Conservation (phyloP, 2,797 vertebrate species). For the Acipenser transmontanus region DNA sequence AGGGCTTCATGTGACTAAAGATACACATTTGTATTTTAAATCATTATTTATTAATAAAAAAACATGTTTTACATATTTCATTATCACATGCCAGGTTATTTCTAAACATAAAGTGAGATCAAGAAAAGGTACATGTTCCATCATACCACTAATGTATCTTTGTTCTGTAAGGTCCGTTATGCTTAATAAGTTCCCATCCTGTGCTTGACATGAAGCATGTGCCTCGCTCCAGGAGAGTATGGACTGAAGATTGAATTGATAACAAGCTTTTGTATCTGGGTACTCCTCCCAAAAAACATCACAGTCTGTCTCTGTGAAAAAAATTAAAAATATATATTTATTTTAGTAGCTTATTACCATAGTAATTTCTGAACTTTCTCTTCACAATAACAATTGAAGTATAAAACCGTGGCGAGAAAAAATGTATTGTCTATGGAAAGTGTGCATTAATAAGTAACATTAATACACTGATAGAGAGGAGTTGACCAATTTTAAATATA, state of each 20-base stretch:
- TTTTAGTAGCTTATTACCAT: too few species aligned
- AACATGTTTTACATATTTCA: background rate
- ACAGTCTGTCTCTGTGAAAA: slow-evolving; percentile 57
- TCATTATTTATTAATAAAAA: background rate
- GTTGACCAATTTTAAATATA: too few species aligned
- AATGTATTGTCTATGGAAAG: too few species aligned
- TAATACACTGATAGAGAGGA: too few species aligned
- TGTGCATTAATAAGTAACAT: too few species aligned
- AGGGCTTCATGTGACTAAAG: background rate
- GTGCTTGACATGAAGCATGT: slow-evolving; percentile 70
- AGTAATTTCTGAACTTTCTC: too few species aligned
- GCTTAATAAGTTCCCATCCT: slow-evolving; percentile 81
- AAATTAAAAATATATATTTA: slow-evolving; percentile 4
- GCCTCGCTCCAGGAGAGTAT: slow-evolving; percentile 83
- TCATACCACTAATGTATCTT: slow-evolving; percentile 68
- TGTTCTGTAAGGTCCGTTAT: slow-evolving; percentile 68
- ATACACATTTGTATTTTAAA: background rate
- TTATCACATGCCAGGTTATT: too few species aligned
- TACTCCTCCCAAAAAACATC: slow-evolving; percentile 75
- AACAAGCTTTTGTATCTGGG: slow-evolving; percentile 62
- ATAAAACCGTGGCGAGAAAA: too few species aligned
- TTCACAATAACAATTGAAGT: too few species aligned
- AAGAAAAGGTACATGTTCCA: too few species aligned
- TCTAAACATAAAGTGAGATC: too few species aligned
- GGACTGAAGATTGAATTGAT: slow-evolving; percentile 84